Base-by-base conservation (phyloP, 2,797 vertebrate genomes). In the Parauchenoglanis ngamensis region DNA sequence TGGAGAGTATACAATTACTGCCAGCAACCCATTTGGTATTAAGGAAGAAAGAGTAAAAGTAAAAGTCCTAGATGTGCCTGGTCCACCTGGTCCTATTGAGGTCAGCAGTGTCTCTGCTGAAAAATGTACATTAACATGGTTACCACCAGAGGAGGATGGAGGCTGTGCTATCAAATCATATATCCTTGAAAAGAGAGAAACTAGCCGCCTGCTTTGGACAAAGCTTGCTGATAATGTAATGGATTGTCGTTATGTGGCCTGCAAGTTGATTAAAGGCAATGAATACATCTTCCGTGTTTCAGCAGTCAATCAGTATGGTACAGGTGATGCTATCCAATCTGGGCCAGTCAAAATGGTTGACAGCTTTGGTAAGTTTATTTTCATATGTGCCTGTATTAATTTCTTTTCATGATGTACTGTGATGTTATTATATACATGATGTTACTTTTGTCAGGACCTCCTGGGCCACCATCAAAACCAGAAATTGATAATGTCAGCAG, bases 231-330 rank as follows among this genome's bases (percentile, higher is more conserved):
- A 99, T 94, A 96, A 99, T 87, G 90, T 99, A 77, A 93, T 98
- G 92, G 96, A 97, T 92, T 99, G 98, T 91, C 97, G 98, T 92
- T 94, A 96, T 88, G 94, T 98, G 90, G 97, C 96, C 76, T 95
- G 92, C 92, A 99, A 99, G 92, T 95, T 99, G 75, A 99, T 99
- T 93, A 97, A 98, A 93, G 98, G 98, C 94, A 99, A 99, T 63
- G 98, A 99, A 90, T 99, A 99, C 90, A 94, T 99, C 93, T 99
- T 99, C 94, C 97, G 97, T 91, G 98, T 98, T 85, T 98, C 93
- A 87, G 98, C 98, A 86, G 95, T 99, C 85, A 99, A 99, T 93
- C 97, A 98, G 3, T 99, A 97, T 89, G 98, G 98, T 91, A 96
- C 94, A 86, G 98, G 98, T 93, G 98, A 99, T 92, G 94, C 97